Conservation (phyloP, 2,113 vertebrate species). For the Lampris incognitus region DNA sequence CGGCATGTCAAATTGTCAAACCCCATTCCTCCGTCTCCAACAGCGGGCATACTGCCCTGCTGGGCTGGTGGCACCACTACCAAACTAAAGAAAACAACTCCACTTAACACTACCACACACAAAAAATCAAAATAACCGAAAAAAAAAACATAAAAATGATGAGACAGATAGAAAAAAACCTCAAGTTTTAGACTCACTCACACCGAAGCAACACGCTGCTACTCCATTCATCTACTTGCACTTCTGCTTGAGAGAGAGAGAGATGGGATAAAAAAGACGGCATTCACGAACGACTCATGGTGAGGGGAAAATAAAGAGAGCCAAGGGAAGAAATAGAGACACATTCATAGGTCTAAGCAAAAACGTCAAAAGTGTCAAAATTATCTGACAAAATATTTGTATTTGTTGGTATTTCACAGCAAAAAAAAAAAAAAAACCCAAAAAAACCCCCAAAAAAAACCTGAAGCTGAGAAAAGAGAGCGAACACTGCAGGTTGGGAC, state of each 20-base stretch:
- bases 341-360: conserved; percentile 31
- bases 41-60: not conserved
- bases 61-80: no score
- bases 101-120: not conserved
- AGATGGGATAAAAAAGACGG: conserved; percentile 43
- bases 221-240: no score
- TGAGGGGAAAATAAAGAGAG: not conserved
- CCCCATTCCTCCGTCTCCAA: no score
- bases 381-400: conserved; percentile 31
- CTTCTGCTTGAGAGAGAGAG: not conserved
- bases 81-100: no score
- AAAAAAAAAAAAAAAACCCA: no score
- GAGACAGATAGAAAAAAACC: no score
- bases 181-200: no score
- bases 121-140: conserved; percentile 18
- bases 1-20: no score
- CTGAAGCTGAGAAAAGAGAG: no score
- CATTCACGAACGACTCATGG: conserved; percentile 50
- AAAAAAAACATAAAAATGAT: conserved; percentile 14
- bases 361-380: conserved; percentile 36
- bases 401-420: not conserved
- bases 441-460: no score
- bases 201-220: no score
- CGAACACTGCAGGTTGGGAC: no score
- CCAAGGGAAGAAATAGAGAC: not conserved